Percentiles rank a stretch among this genome's conserved stretches.
Conservation (phyloP, 2,113 vertebrate species). For the Callipepla squamata region DNA sequence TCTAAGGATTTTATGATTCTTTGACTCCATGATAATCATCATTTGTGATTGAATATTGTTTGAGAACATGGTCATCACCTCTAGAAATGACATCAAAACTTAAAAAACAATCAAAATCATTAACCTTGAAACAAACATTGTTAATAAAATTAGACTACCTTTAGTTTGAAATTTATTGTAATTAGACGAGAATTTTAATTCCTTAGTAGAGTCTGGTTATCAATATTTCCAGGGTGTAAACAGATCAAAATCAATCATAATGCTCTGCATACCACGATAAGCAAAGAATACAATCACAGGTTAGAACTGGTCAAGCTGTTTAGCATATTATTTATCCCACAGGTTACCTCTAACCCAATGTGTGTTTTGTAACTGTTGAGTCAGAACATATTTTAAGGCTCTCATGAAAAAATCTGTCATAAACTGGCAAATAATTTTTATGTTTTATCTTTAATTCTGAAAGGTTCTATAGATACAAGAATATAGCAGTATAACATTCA, state of each 20-base stretch:
- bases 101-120: background rate
- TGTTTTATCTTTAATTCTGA: background rate
- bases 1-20: no score
- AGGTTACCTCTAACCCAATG: background rate
- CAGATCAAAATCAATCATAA: background rate
- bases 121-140: background rate
- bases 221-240: background rate
- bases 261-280: background rate
- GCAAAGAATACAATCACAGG: background rate
- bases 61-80: fast-evolving
- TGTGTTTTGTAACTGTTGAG: background rate
- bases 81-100: background rate
- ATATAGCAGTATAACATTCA: background rate
- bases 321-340: background rate
- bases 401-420: background rate
- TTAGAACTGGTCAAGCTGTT: background rate
- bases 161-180: background rate
- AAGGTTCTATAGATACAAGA: background rate
- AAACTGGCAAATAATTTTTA: background rate
- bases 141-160: background rate
- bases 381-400: background rate
- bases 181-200: background rate
- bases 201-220: background rate
- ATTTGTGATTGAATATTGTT: background rate
- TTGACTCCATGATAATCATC: no score